These are phyloP conservation scores for Hippoglossus stenolepis DNA, from an alignment of 2,113 vertebrate genomes.

Conservation along the genomic window DNA sequence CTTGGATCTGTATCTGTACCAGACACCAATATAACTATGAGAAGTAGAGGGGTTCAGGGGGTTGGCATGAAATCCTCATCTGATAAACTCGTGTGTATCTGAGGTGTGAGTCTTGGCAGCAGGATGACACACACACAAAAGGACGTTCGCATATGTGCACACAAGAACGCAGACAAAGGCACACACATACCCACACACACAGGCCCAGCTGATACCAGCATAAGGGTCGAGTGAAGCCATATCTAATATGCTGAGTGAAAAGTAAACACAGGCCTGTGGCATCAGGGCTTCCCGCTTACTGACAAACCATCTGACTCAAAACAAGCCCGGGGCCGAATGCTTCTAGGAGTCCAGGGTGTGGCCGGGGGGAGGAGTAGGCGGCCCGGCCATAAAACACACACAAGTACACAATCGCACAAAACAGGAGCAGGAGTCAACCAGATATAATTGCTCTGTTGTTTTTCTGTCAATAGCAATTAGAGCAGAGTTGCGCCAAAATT, in stretches of 20 bases:
- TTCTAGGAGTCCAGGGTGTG: conserved; percentile 41
- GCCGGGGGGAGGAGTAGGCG: conserved; percentile 9
- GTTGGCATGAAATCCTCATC: conserved; percentile 44
- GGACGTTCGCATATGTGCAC: not conserved
- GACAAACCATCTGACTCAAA: conserved; percentile 60
- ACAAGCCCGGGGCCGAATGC: conserved; percentile 54
- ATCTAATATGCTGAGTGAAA: conserved; percentile 80
- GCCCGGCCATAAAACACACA: conserved; percentile 22
- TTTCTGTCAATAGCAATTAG: conserved; percentile 51
- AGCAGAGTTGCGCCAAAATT: not conserved
- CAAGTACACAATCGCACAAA: conserved; percentile 22
- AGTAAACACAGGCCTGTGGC: conserved; percentile 69
- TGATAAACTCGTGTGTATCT: conserved; percentile 67
- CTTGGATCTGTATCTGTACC: conserved; percentile 54
- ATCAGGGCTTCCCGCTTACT: conserved; percentile 72
- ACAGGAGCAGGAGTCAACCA: conserved; percentile 43
- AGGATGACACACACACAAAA: conserved; percentile 5
- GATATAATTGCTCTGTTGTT: conserved; percentile 49
- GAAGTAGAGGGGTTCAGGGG: not conserved
- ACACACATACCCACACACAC: conserved; percentile 6
- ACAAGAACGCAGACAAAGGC: conserved; percentile 26
- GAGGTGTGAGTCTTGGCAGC: conserved; percentile 28
- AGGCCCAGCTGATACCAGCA: conserved; percentile 77
- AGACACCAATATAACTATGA: conserved; percentile 54
- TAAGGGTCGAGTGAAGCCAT: conserved; percentile 70